phyloP scores from a whole-genome alignment of 2,888 invertebrate genomes.

The Baronia brevicornis region DNA sequence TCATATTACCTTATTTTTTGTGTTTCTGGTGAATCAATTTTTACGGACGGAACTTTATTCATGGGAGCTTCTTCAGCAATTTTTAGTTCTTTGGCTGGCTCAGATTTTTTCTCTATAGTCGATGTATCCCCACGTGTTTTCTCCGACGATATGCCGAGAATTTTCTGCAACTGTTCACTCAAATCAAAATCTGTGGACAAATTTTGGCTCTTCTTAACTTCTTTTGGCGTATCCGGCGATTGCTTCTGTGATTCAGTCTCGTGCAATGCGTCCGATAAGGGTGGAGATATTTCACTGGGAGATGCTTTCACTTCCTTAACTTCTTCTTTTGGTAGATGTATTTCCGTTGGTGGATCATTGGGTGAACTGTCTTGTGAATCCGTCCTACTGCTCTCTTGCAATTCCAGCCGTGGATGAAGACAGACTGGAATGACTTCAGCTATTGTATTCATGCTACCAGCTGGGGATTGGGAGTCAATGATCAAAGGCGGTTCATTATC shows the following conservation, averaged over 20 bases:
- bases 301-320: conserved; percentile 55
- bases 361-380: conserved; percentile 63
- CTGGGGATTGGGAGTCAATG: conserved; percentile 62
- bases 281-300: conserved; percentile 66
- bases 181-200: conserved; percentile 68
- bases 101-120: conserved; percentile 49
- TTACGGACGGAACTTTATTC: conserved; percentile 60
- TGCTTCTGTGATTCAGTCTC: conserved; percentile 59
- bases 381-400: conserved; percentile 44
- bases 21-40: conserved; percentile 67
- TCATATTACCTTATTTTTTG: conserved; percentile 54
- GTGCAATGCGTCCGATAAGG: conserved; percentile 42
- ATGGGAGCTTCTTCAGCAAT: conserved; percentile 46
- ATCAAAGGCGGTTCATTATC: conserved; percentile 69
- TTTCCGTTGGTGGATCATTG: conserved; percentile 65
- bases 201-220: conserved; percentile 68
- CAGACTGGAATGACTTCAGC: conserved; percentile 64
- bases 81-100: conserved; percentile 56
- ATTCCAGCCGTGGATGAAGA: conserved; percentile 51
- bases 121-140: conserved; percentile 50
- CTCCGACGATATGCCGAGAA: conserved; percentile 65
- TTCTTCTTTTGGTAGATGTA: conserved; percentile 54
- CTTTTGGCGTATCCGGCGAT: conserved; percentile 62
- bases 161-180: conserved; percentile 69
- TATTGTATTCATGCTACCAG: conserved; percentile 62